These are phyloP conservation scores for Petromus typicus DNA, from an alignment of 2,113 vertebrate genomes.

Conservation along the genomic window DNA sequence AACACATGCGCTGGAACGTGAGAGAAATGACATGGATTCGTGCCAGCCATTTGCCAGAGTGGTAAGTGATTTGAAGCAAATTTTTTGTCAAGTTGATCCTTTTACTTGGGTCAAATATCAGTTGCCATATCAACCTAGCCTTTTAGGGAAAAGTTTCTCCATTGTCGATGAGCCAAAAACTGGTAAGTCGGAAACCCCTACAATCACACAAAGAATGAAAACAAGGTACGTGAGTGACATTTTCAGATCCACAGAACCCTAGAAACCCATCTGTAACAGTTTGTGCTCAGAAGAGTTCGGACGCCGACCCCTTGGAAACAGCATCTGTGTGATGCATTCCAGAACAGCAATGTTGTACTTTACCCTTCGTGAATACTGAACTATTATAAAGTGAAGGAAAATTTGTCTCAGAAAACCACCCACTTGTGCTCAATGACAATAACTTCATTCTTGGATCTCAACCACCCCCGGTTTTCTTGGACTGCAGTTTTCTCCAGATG, in stretches of 20 bases:
- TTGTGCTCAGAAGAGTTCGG: slow-evolving; percentile 69
- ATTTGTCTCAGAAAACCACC: slow-evolving; percentile 47
- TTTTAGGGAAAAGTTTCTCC: slow-evolving; percentile 52
- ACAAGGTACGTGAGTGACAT: slow-evolving; percentile 34
- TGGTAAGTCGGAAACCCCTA: slow-evolving; percentile 34
- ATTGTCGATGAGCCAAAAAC: slow-evolving; percentile 22
- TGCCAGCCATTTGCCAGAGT: neutral
- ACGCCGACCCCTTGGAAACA: slow-evolving; percentile 53
- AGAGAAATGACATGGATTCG: slow-evolving; percentile 18
- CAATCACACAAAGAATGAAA: slow-evolving; percentile 60
- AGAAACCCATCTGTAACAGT: slow-evolving; percentile 50
- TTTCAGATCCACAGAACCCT: slow-evolving; percentile 44
- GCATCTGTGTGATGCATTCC: slow-evolving; percentile 60
- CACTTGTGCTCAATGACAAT: slow-evolving; percentile 39
- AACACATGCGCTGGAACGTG: neutral
- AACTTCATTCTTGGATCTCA: slow-evolving; percentile 54
- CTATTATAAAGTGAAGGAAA: slow-evolving; percentile 61
- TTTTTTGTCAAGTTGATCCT: slow-evolving; percentile 57
- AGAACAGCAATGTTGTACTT: neutral
- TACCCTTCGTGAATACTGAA: slow-evolving; percentile 67
- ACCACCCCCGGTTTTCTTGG: slow-evolving; percentile 29
- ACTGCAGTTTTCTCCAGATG: slow-evolving; percentile 39
- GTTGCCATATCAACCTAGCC: slow-evolving; percentile 21
- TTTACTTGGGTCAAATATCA: slow-evolving; percentile 58
- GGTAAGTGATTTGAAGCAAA: slow-evolving; percentile 55